phyloP scores from a whole-genome alignment of 1,140 invertebrate species.

The Aricia agestis region DNA sequence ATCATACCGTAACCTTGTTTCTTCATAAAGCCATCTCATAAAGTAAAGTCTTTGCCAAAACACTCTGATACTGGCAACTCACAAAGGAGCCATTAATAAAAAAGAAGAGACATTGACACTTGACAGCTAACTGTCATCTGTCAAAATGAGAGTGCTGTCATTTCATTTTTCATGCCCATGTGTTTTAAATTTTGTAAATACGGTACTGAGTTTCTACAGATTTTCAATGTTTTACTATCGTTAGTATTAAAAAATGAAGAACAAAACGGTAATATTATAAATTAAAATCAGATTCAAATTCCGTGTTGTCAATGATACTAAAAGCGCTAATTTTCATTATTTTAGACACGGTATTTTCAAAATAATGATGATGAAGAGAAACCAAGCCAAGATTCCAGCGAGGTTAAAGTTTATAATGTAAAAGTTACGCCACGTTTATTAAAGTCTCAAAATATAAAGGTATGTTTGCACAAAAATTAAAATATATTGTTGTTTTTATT shows the following conservation, averaged over 20 bases:
- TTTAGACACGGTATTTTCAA: constrained; percentile 17
- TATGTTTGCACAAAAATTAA: constrained; percentile 25
- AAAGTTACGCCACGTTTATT: constrained; percentile 43
- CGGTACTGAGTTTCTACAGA: background rate
- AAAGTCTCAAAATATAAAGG: constrained; percentile 44
- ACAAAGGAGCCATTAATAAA: no score
- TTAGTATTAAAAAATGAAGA: background rate
- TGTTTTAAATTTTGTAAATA: background rate
- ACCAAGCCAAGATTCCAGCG: constrained; percentile 16
- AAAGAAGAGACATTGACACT: no score
- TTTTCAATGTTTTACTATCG: constrained; percentile 7
- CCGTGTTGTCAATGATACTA: background rate
- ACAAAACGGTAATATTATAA: background rate
- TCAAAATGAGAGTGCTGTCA: no score
- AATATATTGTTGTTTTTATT: background rate
- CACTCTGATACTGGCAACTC: no score
- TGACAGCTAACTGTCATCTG: no score
- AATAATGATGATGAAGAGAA: constrained; percentile 9
- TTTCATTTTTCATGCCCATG: no score
- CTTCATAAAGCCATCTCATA: no score
- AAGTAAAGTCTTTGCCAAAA: no score
- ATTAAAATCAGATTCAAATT: background rate
- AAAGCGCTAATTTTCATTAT: background rate
- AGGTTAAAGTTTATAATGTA: constrained; percentile 57
- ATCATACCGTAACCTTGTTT: no score